Evolutionary conservation across 1,140 invertebrate species (phyloP), one percentile per base, ranked within the genome.

Genomic region (Himalopsyche phryganea): DNA sequence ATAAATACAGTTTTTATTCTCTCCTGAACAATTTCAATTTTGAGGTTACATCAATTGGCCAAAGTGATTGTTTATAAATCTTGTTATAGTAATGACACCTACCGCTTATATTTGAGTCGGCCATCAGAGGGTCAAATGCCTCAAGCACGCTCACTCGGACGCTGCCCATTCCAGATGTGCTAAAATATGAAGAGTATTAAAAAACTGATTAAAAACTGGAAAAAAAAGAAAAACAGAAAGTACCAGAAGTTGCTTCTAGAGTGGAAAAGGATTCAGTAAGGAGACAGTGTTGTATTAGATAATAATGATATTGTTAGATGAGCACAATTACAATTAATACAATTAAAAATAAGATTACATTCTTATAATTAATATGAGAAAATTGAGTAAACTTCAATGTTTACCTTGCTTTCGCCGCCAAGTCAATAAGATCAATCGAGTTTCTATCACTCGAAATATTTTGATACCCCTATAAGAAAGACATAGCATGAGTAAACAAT

Each of bases 101-200:
- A 76, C 77, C 77, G 60, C 66, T 67, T 65, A 74, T 71, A 70
- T 66, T 71, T 63, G 69, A 68, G 50, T 79, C 79, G 69, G 80
- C 80, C 60, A 90, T 78, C 69, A 93, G 78, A 58, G 89, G 89
- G 81, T 92, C 89, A 73, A 92, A 91, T 50, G 87, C 88, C 73
- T 91, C 89, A 65, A 92, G 72, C 58, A 92, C 87, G 72, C 88
- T 90, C 55, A 88, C 87, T 70, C 87, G 79, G 59, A 86, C 83
- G 72, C 81, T 83, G 66, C 82, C 81, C 71, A 81, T 80, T 48
- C 79, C 69, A 53, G 52, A 42, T 61, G 71, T 65, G 64, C 75
- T 69, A 65, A 14, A 71, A 66, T 10, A 17, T 11, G 11, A n/a
- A 40, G 3, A n/a, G n/a, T 13, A 13, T 40, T 40, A 6, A 40